Base-by-base conservation (phyloP, 1,140 invertebrate genomes). In the Pteromalus puparum region DNA sequence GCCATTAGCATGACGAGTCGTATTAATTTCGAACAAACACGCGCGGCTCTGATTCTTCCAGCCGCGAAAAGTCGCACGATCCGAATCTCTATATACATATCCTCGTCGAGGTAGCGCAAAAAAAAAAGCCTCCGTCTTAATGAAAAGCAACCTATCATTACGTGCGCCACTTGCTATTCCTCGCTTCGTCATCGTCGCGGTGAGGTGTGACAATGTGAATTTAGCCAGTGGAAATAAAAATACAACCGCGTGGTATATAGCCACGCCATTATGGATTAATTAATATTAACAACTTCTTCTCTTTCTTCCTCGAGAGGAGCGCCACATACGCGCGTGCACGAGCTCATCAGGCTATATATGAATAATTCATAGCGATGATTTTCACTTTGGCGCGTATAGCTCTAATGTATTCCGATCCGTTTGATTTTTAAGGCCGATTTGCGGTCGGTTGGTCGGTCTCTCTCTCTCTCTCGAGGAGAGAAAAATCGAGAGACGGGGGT, bases 281-380 rank as follows among this genome's bases (percentile, higher is more conserved):
- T 83, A 78, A 77, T 77, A 70, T 77, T 76, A 68, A 70, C 42
- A 83, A 70, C 72, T 21, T 53, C 7, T 38, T 26, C 18, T 53
- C 53, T 81, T 24, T 9, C 42, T 46, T 9, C 10, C 42, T 18
- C 15, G 3, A 26, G 67, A 70, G 13, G 9, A 70, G 21, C 5
- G 18, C n/a, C 67, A 70, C 21, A 75, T 10, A 2, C 2, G 4
- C 46, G 13, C 30, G 53, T 26, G 28, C 72, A 68, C 48, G 77
- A 61, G 18, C 72, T 28, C 48, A 2, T 26, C 72, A 21, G 7
- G 7, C 18, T 61, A n/a, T 61, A 2, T 15, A 84, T 84, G 83
- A 84, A 84, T 84, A 42, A 84, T 84, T 84, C 83, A 84, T 84
- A 38, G 72, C 77, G 76, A 28, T 53, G 67, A 83, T 80, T 84